Evolutionary conservation across 2,113 vertebrate species (phyloP).

Genomic region (Pelusios castaneus): DNA sequence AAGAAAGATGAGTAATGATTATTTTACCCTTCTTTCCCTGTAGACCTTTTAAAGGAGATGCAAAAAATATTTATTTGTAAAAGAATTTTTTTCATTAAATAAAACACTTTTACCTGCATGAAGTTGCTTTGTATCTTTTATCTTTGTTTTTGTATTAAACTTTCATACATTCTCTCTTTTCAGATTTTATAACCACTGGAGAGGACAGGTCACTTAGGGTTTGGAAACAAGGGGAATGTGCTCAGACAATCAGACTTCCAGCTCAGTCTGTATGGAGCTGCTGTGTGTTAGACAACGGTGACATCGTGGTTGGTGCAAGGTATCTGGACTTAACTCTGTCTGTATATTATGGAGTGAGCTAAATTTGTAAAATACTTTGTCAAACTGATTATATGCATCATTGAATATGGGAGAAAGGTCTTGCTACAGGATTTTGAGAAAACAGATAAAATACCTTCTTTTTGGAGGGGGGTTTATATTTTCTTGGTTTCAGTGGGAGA

Average conservation of each 20-base stretch:
- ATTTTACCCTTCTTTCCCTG: rapidly evolving
- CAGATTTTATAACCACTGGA: slow-evolving; percentile 95
- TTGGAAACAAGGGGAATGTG: slow-evolving; percentile 90
- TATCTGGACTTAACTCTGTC: slow-evolving; percentile 68
- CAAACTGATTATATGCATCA: neutral
- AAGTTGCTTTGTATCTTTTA: neutral
- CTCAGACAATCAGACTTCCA: slow-evolving; percentile 93
- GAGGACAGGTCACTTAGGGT: slow-evolving; percentile 94
- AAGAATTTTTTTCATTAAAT: neutral
- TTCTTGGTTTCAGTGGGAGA: neutral
- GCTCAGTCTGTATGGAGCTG: slow-evolving; percentile 98
- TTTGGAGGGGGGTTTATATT: neutral
- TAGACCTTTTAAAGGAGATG: neutral
- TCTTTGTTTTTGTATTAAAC: neutral
- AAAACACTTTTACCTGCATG: neutral
- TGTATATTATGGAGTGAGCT: neutral
- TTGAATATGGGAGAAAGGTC: neutral
- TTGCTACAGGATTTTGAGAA: neutral
- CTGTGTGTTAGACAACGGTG: slow-evolving; percentile 92
- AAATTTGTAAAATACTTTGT: neutral
- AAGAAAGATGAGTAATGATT: neutral
- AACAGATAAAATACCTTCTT: neutral
- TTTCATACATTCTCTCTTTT: neutral
- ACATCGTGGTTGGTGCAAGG: slow-evolving; percentile 94
- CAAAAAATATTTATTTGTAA: neutral